Percentiles rank a stretch among this genome's conserved stretches.
Evolutionary conservation across 2,888 invertebrate genomes (phyloP).

Genomic region (Spisula solida): DNA sequence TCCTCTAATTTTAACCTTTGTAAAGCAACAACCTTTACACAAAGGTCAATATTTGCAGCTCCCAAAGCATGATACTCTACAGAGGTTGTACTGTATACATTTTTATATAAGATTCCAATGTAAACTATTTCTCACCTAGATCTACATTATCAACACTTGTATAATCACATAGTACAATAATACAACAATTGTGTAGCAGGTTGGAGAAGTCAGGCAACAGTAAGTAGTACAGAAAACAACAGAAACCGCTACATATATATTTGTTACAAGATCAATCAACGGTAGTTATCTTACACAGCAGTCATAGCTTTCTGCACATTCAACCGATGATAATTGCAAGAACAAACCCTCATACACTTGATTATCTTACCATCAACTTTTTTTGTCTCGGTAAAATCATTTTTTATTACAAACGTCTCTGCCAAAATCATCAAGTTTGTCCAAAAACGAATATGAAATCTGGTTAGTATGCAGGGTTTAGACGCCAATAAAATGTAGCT

Average conservation of each 20-base stretch:
- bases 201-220: too few species aligned
- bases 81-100: too few species aligned
- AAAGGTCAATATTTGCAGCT: too few species aligned
- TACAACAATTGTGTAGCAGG: too few species aligned
- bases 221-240: not conserved
- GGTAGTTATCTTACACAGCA: not conserved
- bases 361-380: not conserved
- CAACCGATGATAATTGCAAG: not conserved
- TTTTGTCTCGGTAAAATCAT: not conserved
- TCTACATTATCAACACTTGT: too few species aligned
- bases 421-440: conserved; percentile 22
- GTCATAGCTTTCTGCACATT: conserved; percentile 7
- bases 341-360: not conserved
- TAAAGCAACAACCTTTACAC: too few species aligned
- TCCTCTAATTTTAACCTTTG: too few species aligned
- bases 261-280: not conserved
- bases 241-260: not conserved
- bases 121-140: too few species aligned
- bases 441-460: conserved; percentile 4
- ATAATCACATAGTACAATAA: too few species aligned
- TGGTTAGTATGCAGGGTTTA: not conserved
- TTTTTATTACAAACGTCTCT: conserved; percentile 7
- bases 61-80: too few species aligned
- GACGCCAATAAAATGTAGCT: not conserved
- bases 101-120: too few species aligned